phyloP scores from a whole-genome alignment of 2,797 vertebrate genomes.

The Euthynnus affinis region DNA sequence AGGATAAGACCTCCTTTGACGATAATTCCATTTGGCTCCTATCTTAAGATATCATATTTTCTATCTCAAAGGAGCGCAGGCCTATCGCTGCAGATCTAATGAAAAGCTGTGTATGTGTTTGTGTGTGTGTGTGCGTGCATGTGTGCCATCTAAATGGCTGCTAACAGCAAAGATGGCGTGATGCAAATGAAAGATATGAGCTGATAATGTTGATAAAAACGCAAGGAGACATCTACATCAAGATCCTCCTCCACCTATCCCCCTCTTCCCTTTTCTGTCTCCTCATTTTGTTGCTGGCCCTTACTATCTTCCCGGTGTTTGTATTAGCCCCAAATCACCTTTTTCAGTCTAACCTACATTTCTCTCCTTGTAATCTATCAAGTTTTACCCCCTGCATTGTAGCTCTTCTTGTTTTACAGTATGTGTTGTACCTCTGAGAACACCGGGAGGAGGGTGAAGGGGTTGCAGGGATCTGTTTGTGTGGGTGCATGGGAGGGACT shows the following conservation, averaged over 20 bases:
- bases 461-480: not conserved
- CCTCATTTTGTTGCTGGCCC: not conserved
- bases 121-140: not conserved
- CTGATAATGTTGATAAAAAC: conserved; percentile 50
- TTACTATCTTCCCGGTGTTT: not conserved
- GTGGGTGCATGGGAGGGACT: not conserved
- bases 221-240: conserved; percentile 43
- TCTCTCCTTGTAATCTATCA: conserved; percentile 7
- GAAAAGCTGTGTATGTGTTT: conserved; percentile 36
- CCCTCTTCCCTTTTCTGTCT: not conserved
- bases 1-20: conserved; percentile 60
- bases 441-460: not conserved
- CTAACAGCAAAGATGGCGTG: conserved; percentile 30
- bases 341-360: conserved; percentile 6
- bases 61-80: conserved; percentile 47
- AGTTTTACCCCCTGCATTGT: not conserved
- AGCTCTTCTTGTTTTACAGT: not conserved
- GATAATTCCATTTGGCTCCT: conserved; percentile 64
- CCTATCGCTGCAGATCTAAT: conserved; percentile 63
- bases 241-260: not conserved
- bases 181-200: conserved; percentile 51
- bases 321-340: not conserved
- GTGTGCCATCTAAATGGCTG: conserved; percentile 41
- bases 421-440: not conserved
- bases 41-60: conserved; percentile 70